Evolutionary conservation across 2,888 invertebrate species (phyloP), one percentile per base, ranked within the genome.

Genomic region (Macropis europaea): DNA sequence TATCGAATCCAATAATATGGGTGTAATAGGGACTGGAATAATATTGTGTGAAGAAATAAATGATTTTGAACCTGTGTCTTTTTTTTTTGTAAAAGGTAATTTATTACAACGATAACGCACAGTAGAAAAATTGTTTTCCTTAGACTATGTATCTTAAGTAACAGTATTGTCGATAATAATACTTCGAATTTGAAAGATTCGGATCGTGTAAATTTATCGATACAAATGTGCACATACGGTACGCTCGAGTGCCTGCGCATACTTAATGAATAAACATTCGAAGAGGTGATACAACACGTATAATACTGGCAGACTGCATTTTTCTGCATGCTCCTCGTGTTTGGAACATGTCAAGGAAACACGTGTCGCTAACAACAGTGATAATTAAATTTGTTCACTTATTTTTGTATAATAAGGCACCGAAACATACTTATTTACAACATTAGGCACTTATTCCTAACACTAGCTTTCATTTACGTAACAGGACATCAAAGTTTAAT

Each of bases 21-120:
- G 9, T 19, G 26, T 5, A 19, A 15, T 7, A 19, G 9, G 7
- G n/a, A 28, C 13, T 19, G 13, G 17, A 13, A 38, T 7, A 17
- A 19, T 40, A 15, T 24, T n/a, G 28, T 2, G 11, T 9, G 22
- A 7, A 19, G 3, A 30, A 24, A n/a, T 26, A 17, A 9, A 53
- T n/a, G 11, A 28, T n/a, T n/a, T n/a, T n/a, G n/a, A n/a, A n/a
- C n/a, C 11, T 7, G 11, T 0, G 3, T 28, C 0, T 4, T 3
- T 2, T n/a, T 9, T 43, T 48, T 15, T 2, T 53, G 7, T 50
- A 60, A 69, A 66, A 40, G 15, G 17, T 52, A 28, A 66, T 70
- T 76, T 70, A 73, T 76, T 76, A 54, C 24, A 73, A 66, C 50
- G 54, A 54, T 54, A 62, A 57, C 53, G 62, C 19, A 60, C 30